phyloP scores from a whole-genome alignment of 1,140 invertebrate genomes.

The Drosophila sp. region DNA sequence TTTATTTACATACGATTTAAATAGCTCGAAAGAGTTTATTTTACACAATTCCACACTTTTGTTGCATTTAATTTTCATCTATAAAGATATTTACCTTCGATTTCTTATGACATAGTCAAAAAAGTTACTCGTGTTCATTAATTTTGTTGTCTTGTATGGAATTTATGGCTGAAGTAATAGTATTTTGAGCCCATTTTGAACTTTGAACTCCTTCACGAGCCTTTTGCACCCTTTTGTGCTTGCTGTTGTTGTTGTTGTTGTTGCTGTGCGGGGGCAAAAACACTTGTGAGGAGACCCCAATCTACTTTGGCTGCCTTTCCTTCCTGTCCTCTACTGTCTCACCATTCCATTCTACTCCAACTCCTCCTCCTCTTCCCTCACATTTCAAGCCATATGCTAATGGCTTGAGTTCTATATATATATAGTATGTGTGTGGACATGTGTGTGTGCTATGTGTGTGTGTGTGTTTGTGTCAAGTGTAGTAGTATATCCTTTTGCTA shows the following conservation, averaged over 20 bases:
- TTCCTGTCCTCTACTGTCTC: background rate
- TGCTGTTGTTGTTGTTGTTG: background rate
- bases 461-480: constrained; percentile 63
- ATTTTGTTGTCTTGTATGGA: constrained; percentile 32
- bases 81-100: too few species aligned
- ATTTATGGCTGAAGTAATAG: constrained; percentile 37
- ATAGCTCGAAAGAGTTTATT: too few species aligned
- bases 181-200: constrained; percentile 56
- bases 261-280: constrained; percentile 1
- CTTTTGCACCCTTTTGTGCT: constrained; percentile 37
- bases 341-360: constrained; percentile 9
- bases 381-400: constrained; percentile 43
- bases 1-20: too few species aligned
- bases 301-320: constrained; percentile 1
- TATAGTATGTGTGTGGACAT: constrained; percentile 2
- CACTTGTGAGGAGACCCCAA: constrained; percentile 6
- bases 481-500: constrained; percentile 63
- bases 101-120: too few species aligned
- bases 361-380: background rate
- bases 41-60: too few species aligned
- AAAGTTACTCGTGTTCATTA: constrained; percentile 19
- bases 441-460: constrained; percentile 18
- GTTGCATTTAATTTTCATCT: too few species aligned
- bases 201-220: constrained; percentile 54
- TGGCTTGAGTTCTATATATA: constrained; percentile 27